Conservation (phyloP, 2,113 vertebrate species). For the Lagopus leucura region DNA sequence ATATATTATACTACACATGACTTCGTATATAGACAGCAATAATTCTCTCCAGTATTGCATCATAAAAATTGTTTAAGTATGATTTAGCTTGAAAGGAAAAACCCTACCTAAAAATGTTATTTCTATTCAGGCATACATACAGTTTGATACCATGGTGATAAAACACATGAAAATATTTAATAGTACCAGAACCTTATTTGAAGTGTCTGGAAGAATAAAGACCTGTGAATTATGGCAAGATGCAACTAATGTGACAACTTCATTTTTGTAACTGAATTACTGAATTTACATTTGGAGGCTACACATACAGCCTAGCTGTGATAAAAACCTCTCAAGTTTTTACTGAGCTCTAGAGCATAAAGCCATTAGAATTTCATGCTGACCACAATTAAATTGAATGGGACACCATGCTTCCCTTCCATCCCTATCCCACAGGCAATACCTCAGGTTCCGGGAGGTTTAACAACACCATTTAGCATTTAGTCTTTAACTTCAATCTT, state of each 20-base stretch:
- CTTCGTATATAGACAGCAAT: neutral
- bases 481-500: neutral
- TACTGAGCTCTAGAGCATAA: neutral
- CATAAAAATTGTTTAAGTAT: neutral
- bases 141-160: neutral
- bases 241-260: neutral
- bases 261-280: neutral
- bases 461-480: neutral
- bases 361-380: neutral
- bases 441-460: neutral
- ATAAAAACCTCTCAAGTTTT: neutral
- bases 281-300: neutral
- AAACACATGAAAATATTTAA: neutral
- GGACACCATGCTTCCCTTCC: neutral
- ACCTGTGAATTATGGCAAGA: neutral
- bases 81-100: neutral
- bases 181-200: neutral
- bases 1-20: too few relatives aligned
- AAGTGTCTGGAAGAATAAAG: neutral
- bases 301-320: neutral
- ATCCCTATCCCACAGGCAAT: neutral
- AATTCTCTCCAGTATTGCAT: neutral
- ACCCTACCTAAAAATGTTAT: neutral
- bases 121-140: neutral
- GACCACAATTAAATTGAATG: neutral